Percentiles rank a stretch among this genome's conserved stretches.
Conservation (phyloP, 2,797 vertebrate genomes). For the Falco berigora region DNA sequence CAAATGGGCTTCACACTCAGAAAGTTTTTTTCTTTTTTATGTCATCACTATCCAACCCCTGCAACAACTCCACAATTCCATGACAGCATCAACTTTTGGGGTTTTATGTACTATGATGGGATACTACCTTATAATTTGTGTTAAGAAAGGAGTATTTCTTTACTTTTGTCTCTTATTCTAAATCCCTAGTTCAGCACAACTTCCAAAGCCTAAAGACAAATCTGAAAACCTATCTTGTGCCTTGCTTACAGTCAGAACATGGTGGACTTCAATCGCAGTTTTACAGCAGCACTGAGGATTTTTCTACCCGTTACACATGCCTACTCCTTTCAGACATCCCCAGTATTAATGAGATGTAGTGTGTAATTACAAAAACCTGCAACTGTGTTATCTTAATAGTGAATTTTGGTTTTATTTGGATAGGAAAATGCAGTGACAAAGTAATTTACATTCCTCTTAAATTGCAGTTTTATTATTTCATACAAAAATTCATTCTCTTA, state of each 20-base stretch:
- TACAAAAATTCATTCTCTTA: conserved; percentile 4
- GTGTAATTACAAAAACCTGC: conserved; percentile 3
- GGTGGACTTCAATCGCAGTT: background rate
- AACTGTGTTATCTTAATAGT: conserved; percentile 3
- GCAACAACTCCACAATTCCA: background rate
- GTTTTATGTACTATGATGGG: background rate
- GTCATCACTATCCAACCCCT: background rate
- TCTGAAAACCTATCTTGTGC: no score
- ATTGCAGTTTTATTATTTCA: conserved; percentile 22
- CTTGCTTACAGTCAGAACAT: background rate
- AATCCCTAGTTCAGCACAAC: background rate
- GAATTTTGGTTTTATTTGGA: conserved; percentile 32
- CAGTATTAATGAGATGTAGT: background rate
- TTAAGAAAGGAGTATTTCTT: background rate
- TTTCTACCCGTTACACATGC: background rate
- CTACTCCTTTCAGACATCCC: background rate
- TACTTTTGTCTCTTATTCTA: background rate
- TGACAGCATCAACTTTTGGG: background rate
- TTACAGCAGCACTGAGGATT: background rate
- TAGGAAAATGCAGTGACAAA: conserved; percentile 3
- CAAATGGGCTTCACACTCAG: background rate
- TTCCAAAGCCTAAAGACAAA: background rate
- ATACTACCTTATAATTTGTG: background rate
- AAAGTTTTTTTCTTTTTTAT: background rate
- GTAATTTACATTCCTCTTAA: conserved; percentile 13